Evolutionary conservation across 2,113 vertebrate species (phyloP).

Genomic region (Cavia porcellus): DNA sequence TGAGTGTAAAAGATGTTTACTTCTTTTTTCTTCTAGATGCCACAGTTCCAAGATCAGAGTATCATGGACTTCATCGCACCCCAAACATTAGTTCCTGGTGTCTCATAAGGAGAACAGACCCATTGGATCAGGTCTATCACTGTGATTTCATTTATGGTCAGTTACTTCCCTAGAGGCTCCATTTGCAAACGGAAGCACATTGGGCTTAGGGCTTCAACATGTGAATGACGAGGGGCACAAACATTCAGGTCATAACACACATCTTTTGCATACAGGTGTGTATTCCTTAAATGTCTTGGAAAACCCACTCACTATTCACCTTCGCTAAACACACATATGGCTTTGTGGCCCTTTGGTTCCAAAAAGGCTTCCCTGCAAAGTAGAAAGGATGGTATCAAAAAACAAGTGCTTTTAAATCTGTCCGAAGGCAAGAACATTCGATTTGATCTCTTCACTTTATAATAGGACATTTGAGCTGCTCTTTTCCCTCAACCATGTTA

Average conservation of each 20-base stretch:
- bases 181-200: background rate
- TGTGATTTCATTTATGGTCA: background rate
- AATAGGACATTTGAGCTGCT: background rate
- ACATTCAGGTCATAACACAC: background rate
- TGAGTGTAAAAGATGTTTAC: background rate
- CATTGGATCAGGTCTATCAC: background rate
- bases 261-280: background rate
- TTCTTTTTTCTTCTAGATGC: background rate
- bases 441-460: background rate
- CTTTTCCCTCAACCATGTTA: background rate
- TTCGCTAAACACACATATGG: background rate
- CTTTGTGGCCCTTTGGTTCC: too few species aligned
- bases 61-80: background rate
- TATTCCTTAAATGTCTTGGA: background rate
- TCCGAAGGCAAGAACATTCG: background rate
- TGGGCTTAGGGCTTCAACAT: background rate
- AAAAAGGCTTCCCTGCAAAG: background rate
- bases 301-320: background rate
- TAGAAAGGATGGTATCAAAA: background rate
- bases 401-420: background rate
- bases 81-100: background rate
- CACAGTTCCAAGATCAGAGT: background rate
- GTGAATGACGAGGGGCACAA: background rate
- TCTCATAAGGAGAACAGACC: background rate
- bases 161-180: background rate